Base-by-base conservation (phyloP, 2,797 vertebrate genomes). In the Iguana delicatissima region DNA sequence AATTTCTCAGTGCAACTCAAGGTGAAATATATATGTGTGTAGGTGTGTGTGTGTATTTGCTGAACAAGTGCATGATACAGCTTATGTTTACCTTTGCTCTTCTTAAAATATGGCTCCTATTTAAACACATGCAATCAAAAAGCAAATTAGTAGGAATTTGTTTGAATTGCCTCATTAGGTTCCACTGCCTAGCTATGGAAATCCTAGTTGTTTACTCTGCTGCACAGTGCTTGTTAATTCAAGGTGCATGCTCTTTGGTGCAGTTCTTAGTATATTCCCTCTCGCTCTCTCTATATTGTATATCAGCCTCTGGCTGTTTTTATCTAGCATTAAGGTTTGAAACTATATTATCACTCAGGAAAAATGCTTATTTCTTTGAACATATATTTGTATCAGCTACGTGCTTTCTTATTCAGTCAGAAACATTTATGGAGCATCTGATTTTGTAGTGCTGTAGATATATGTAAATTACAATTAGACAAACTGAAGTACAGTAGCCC, bases 401-500 rank as follows among this genome's bases (percentile, higher is more conserved):
- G 18, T 80, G 59, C n/a, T 42, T 74, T 90, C 4, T 0, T 50
- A 93, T 95, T 84, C 80, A 84, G 76, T 93, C 38, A 80, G 55
- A 92, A 24, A 1, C 93, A 89, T 95, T 95, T 95, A 92, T 92
- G 89, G 85, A 90, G 69, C 35, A n/a, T 72, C 26, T 92, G 88
- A 87, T 20, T 79, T 92, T 91, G 74, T 85, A 57, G 14, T 91
- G 32, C 72, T 81, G 13, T 83, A 42, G 89, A 95, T 94, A 93
- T 91, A 77, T 95, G 87, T 86, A 93, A 91, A 94, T 94, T 94
- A 88, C 24, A 84, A 90, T 95, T 93, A 95, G 18, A 32, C 50
- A n/a, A 81, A 59, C 16, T 35, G 88, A 57, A 94, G 95, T 92
- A 52, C 52, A 9, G 52, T 52, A 46, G 42, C 42, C 42, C 42